phyloP scores from a whole-genome alignment of 2,113 vertebrate genomes.

The Nesogale talazaci region DNA sequence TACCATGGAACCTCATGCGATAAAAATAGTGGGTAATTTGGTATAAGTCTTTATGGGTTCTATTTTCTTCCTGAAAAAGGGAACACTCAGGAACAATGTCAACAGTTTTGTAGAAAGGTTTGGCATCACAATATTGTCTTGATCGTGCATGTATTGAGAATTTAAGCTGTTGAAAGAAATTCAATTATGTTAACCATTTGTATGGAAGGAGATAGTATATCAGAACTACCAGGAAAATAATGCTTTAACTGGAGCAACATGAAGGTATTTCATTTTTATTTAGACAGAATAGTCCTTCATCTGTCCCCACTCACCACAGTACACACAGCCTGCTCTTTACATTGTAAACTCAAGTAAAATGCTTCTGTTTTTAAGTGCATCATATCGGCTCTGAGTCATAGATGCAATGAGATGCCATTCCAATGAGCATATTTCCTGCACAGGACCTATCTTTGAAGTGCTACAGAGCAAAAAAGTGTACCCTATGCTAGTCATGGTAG shows the following conservation, averaged over 20 bases:
- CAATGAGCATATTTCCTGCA: too few relatives aligned
- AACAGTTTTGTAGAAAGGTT: not conserved
- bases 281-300: too few relatives aligned
- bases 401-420: too few relatives aligned
- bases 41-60: not conserved
- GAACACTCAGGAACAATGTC: not conserved
- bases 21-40: slow-evolving; percentile 1
- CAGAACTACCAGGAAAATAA: not conserved
- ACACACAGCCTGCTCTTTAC: not conserved
- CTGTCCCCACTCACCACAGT: too few relatives aligned
- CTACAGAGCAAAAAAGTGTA: too few relatives aligned
- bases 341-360: not conserved
- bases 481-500: too few relatives aligned
- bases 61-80: slow-evolving; percentile 6
- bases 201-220: not conserved
- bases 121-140: not conserved
- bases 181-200: not conserved
- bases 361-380: too few relatives aligned
- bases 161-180: not conserved
- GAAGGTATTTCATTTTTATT: not conserved
- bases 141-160: not conserved
- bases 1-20: not conserved
- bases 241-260: not conserved
- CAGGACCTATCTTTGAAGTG: too few relatives aligned
- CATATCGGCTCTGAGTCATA: too few relatives aligned